Evolutionary conservation across 2,888 invertebrate genomes (phyloP).

Genomic region (Tinea semifulvella): DNA sequence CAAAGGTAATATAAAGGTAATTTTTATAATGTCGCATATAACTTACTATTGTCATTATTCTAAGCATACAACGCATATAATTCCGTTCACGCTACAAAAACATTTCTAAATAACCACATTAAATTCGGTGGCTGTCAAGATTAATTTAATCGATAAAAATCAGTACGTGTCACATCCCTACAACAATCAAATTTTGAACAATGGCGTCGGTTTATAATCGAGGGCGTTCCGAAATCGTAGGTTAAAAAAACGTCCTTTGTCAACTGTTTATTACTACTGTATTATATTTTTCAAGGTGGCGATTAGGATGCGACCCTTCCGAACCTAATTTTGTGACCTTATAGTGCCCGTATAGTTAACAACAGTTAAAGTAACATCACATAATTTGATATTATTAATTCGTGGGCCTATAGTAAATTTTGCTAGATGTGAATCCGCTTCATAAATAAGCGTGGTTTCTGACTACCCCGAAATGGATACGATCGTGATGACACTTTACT

Average conservation of each 20-base stretch:
- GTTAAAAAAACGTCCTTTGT: slow-evolving; percentile 50
- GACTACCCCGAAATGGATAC: too few species aligned
- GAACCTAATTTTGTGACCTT: background rate
- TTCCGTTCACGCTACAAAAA: background rate
- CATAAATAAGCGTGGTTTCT: too few species aligned
- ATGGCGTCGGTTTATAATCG: slow-evolving; percentile 55
- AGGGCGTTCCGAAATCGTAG: slow-evolving; percentile 36
- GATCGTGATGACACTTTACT: too few species aligned
- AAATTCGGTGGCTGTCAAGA: slow-evolving; percentile 5
- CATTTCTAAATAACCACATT: background rate
- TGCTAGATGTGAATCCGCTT: too few species aligned
- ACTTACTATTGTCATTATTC: too few species aligned
- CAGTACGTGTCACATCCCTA: slow-evolving; percentile 32
- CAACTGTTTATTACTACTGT: slow-evolving; percentile 36
- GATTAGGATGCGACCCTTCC: background rate
- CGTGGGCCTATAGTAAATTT: too few species aligned
- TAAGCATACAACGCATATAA: slow-evolving; percentile 1
- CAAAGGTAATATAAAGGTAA: too few species aligned
- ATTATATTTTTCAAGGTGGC: slow-evolving; percentile 18
- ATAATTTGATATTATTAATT: too few species aligned
- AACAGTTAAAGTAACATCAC: too few species aligned
- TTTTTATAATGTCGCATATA: too few species aligned
- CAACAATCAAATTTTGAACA: slow-evolving; percentile 53
- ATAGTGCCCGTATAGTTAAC: background rate
- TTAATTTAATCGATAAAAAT: slow-evolving; percentile 12